phyloP scores from a whole-genome alignment of 2,797 vertebrate species.

The Dermochelys coriacea region DNA sequence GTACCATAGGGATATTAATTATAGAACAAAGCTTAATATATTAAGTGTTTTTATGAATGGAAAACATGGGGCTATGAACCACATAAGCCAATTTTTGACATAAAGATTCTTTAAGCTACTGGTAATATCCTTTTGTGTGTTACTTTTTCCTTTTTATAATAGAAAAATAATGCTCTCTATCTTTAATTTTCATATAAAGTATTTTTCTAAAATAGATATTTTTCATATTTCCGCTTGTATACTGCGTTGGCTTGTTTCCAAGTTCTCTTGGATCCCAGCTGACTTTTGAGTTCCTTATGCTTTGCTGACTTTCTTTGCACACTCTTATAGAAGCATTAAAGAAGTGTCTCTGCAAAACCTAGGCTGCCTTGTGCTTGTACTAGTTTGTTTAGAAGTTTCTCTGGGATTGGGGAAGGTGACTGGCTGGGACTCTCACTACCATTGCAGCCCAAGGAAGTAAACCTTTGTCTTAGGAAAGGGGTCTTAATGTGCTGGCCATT shows the following conservation, averaged over 20 bases:
- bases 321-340: not conserved
- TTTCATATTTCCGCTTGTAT: not conserved
- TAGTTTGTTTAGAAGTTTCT: not conserved
- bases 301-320: not conserved
- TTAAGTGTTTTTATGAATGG: constrained; percentile 41
- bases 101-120: not conserved
- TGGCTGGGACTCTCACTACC: not conserved
- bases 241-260: not conserved
- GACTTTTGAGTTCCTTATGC: not conserved
- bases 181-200: not conserved
- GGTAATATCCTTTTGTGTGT: not conserved
- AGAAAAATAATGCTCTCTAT: not conserved
- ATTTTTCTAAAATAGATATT: too few species aligned
- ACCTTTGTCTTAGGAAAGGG: not conserved
- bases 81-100: constrained; percentile 15
- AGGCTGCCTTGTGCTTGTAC: not conserved
- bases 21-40: constrained; percentile 51
- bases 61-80: constrained; percentile 40
- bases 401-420: not conserved
- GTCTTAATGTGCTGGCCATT: not conserved
- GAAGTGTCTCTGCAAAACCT: not conserved
- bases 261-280: too few species aligned
- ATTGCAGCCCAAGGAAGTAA: not conserved
- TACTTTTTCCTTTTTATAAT: not conserved
- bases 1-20: constrained; percentile 45